phyloP scores from a whole-genome alignment of 2,888 invertebrate genomes.

The Nemurella pictetii region DNA sequence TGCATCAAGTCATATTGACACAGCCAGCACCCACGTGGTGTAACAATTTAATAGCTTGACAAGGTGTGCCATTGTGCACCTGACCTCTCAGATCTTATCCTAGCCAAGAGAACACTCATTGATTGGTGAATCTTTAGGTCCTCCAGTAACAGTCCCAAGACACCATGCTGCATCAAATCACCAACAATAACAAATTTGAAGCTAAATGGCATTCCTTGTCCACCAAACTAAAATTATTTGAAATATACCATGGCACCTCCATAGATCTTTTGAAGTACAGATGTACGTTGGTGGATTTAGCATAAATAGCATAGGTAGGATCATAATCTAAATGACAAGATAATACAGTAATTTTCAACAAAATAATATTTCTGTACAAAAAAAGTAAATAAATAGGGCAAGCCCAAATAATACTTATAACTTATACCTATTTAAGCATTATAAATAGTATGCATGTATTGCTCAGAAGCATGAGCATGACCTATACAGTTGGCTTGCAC shows the following conservation, averaged over 20 bases:
- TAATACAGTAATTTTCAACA: background rate
- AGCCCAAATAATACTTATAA: background rate
- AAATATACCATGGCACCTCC: too few relatives aligned
- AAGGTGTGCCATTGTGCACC: too few relatives aligned
- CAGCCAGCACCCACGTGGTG: background rate
- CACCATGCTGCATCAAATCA: too few relatives aligned
- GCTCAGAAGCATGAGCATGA: background rate
- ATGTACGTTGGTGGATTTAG: background rate
- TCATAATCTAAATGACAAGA: background rate
- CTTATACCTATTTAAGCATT: too few relatives aligned
- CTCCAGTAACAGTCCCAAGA: too few relatives aligned
- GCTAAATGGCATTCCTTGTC: too few relatives aligned
- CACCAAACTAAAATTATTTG: too few relatives aligned
- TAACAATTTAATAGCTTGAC: too few relatives aligned
- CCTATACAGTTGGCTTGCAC: background rate
- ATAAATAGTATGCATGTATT: background rate
- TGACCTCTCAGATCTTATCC: too few relatives aligned
- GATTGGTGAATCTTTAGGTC: too few relatives aligned
- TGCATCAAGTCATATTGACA: background rate
- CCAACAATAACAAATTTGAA: too few relatives aligned
- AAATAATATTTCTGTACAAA: background rate
- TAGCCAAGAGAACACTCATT: background rate
- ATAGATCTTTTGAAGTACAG: too few relatives aligned
- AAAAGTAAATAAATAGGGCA: background rate
- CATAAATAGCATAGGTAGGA: background rate